These are phyloP conservation scores for Epirrita christyi DNA, from an alignment of 2,888 invertebrate genomes.

Conservation along the genomic window DNA sequence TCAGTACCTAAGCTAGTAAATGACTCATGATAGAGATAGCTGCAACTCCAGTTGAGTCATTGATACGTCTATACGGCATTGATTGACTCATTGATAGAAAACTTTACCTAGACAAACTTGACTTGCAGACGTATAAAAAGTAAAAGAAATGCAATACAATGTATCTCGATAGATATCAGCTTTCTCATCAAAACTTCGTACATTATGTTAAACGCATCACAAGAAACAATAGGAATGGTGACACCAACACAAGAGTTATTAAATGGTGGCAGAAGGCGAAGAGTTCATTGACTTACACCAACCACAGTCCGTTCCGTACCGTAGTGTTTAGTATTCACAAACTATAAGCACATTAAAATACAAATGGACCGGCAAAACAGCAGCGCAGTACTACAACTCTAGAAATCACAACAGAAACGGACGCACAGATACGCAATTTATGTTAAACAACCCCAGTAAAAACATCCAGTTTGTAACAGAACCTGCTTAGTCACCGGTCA, in stretches of 20 bases:
- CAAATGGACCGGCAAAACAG: conserved; percentile 16
- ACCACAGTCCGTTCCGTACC: conserved; percentile 4
- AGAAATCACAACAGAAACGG: conserved; percentile 4
- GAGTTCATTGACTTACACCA: conserved; percentile 20
- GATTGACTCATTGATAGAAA: conserved; percentile 57
- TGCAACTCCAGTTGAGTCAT: conserved; percentile 27
- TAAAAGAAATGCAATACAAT: conserved; percentile 14
- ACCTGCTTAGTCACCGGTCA: conserved; percentile 53
- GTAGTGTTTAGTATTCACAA: conserved; percentile 20
- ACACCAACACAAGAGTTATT: conserved; percentile 9
- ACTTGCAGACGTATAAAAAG: conserved; percentile 16
- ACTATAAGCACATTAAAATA: conserved; percentile 20
- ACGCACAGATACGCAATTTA: conserved; percentile 16
- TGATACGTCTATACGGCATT: conserved; percentile 1
- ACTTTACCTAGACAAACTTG: conserved; percentile 10
- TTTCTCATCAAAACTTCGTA: conserved; percentile 1
- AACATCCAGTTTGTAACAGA: conserved; percentile 39
- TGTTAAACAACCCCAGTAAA: conserved; percentile 40
- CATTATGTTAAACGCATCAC: not conserved
- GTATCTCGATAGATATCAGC: conserved; percentile 8
- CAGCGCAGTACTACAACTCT: not conserved
- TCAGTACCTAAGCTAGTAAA: conserved; percentile 35
- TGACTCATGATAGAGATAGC: conserved; percentile 38
- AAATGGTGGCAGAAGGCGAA: conserved; percentile 13
- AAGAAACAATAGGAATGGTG: conserved; percentile 14